Conservation (phyloP, 2,113 vertebrate species). For the Empidonax traillii region DNA sequence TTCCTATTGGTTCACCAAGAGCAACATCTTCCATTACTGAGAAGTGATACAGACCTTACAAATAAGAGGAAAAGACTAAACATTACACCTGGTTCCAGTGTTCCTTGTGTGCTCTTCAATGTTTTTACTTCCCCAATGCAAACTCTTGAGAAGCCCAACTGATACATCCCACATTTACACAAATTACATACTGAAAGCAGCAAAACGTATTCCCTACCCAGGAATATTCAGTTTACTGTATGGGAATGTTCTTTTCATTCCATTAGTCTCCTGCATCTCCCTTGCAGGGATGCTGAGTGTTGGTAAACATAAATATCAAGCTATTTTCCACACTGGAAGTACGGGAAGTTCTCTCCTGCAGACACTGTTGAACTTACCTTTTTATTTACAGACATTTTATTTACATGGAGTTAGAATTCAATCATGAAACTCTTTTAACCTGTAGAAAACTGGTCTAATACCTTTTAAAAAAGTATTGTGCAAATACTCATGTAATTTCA, state of each 20-base stretch:
- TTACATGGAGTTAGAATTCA: constrained; percentile 20
- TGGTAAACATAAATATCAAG: constrained; percentile 49
- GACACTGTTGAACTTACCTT: constrained; percentile 41
- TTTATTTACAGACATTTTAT: constrained; percentile 23
- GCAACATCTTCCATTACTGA: constrained; percentile 89
- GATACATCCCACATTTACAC: neutral
- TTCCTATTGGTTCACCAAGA: constrained; percentile 86
- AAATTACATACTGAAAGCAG: neutral
- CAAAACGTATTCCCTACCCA: neutral
- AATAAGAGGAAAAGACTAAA: constrained; percentile 41
- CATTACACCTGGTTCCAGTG: neutral
- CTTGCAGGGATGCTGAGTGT: neutral
- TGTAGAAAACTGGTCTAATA: constrained; percentile 25
- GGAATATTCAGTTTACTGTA: neutral
- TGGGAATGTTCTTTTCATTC: neutral
- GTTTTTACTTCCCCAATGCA: neutral
- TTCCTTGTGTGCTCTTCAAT: neutral
- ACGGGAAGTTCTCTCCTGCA: neutral
- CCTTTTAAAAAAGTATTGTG: neutral
- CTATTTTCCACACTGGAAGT: constrained; percentile 37
- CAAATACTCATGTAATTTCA: neutral
- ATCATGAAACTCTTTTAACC: constrained; percentile 34
- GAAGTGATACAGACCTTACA: constrained; percentile 93
- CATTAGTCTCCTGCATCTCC: neutral
- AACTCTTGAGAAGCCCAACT: neutral